These are phyloP conservation scores for Amphimedon queenslandica DNA, from an alignment of 37 sponge, comb jelly and placozoan genomes.

Conservation along the genomic window DNA sequence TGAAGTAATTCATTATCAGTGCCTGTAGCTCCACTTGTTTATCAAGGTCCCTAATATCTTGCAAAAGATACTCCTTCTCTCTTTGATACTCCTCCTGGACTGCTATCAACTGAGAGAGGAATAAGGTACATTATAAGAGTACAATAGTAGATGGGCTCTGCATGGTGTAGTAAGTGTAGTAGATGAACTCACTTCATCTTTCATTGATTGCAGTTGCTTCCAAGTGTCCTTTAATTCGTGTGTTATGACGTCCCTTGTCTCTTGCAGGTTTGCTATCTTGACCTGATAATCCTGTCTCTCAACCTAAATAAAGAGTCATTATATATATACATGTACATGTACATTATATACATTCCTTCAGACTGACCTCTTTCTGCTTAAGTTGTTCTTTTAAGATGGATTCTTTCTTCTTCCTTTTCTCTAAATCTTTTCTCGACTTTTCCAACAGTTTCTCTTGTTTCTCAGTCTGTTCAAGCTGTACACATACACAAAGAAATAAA, in stretches of 20 bases:
- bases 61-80: slow-evolving; percentile 78
- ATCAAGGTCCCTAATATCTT: slow-evolving; percentile 73
- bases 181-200: slow-evolving; percentile 72
- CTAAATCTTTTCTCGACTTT: slow-evolving; percentile 79
- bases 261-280: slow-evolving; percentile 89
- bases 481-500: no score
- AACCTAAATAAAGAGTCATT: slow-evolving; percentile 39
- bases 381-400: slow-evolving; percentile 68
- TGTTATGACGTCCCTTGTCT: slow-evolving; percentile 89
- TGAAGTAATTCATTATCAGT: slow-evolving; percentile 64
- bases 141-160: no score
- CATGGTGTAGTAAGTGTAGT: no score
- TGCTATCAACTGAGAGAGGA: slow-evolving; percentile 77
- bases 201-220: slow-evolving; percentile 81
- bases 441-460: slow-evolving; percentile 92
- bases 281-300: slow-evolving; percentile 83
- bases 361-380: slow-evolving; percentile 39
- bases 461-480: slow-evolving; percentile 94
- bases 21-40: slow-evolving; percentile 72
- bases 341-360: neutral
- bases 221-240: slow-evolving; percentile 82
- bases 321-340: neutral
- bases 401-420: slow-evolving; percentile 71
- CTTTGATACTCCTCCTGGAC: slow-evolving; percentile 74
- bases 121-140: no score